A percentile compares a stretch with the other conserved stretches of the same genome.
Evolutionary conservation across 2,797 vertebrate species (phyloP).

Genomic region (Pangasius djambal): DNA sequence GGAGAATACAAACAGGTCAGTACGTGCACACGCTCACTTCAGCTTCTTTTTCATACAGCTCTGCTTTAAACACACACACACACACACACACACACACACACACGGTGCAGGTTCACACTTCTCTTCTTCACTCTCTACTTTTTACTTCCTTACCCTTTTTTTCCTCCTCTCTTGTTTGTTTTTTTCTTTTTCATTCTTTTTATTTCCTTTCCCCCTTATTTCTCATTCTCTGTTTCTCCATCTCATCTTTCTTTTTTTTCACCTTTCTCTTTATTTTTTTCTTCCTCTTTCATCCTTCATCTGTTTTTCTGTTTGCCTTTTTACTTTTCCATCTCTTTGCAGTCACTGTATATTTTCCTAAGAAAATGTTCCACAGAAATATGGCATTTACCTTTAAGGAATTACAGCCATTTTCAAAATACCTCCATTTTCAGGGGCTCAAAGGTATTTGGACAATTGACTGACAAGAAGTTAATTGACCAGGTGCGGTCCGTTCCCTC

Average conservation of each 20-base stretch:
- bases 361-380: too few relatives aligned
- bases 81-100: not conserved
- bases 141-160: not conserved
- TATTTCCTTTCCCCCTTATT: not conserved
- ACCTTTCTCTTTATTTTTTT: not conserved
- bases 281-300: not conserved
- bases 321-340: not conserved
- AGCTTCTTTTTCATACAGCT: too few relatives aligned
- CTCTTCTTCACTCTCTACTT: too few relatives aligned
- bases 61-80: not conserved
- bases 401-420: too few relatives aligned
- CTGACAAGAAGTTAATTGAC: too few relatives aligned
- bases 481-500: too few relatives aligned
- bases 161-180: too few relatives aligned
- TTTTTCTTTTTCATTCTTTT: too few relatives aligned
- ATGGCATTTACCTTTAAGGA: too few relatives aligned
- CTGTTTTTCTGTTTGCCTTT: not conserved
- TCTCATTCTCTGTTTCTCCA: not conserved
- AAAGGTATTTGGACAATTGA: too few relatives aligned
- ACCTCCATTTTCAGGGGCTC: too few relatives aligned
- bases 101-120: too few relatives aligned
- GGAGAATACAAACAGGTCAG: conserved; percentile 98
- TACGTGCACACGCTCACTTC: not conserved
- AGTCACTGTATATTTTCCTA: not conserved
- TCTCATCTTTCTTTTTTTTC: not conserved